Evolutionary conservation across 2,797 vertebrate genomes (phyloP).

Genomic region (Glyptemys insculpta): DNA sequence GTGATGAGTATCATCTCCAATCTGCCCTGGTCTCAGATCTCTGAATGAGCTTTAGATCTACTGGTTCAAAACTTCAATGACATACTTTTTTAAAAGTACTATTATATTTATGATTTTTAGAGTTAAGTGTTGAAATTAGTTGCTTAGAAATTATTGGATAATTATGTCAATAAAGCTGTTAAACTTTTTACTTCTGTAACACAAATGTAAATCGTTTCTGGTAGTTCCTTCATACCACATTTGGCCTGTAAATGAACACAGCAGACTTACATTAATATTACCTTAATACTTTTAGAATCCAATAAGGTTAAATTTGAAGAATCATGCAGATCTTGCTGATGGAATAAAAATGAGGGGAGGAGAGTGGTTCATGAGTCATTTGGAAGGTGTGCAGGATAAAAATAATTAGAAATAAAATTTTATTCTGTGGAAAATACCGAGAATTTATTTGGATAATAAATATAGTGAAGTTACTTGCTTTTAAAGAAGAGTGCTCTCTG

Average conservation of each 20-base stretch:
- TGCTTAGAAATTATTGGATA: slow-evolving; percentile 5
- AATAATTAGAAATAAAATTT: slow-evolving; percentile 61
- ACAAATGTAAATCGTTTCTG: neutral
- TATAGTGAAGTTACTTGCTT: neutral
- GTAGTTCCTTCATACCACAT: neutral
- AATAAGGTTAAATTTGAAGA: slow-evolving; percentile 73
- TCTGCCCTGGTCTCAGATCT: slow-evolving; percentile 1
- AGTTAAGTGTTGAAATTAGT: slow-evolving; percentile 32
- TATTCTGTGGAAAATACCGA: slow-evolving; percentile 42
- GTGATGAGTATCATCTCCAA: neutral
- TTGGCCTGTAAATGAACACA: slow-evolving; percentile 47
- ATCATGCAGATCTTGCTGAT: slow-evolving; percentile 52
- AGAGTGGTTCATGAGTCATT: slow-evolving; percentile 57
- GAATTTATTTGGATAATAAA: neutral
- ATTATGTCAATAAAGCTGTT: neutral
- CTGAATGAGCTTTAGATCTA: neutral
- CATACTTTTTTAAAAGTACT: neutral
- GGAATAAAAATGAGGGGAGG: slow-evolving; percentile 47
- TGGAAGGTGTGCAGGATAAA: slow-evolving; percentile 25
- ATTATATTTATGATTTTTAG: neutral
- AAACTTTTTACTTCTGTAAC: slow-evolving; percentile 13
- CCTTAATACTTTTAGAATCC: slow-evolving; percentile 69
- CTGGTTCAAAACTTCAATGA: neutral
- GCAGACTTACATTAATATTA: slow-evolving; percentile 55
- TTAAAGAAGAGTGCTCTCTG: neutral